Evolutionary conservation across 2,888 invertebrate species (phyloP), one percentile per base, ranked within the genome.

Genomic region (Yponomeuta malinellus): DNA sequence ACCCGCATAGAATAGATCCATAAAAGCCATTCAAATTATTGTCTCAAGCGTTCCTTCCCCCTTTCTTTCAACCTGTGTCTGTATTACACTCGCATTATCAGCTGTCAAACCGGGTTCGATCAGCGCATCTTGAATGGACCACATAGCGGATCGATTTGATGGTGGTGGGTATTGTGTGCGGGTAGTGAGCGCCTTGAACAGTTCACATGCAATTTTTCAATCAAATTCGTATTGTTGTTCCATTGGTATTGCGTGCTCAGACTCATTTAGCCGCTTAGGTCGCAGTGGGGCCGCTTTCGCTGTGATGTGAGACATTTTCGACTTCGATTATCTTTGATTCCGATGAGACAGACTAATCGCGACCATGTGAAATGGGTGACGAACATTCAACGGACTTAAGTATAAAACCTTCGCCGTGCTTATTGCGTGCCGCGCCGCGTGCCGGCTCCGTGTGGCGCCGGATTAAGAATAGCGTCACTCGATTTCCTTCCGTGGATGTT

Each of bases 1-100:
- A 37, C 67, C 67, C 67, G 67, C 67, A 67, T 67, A 67, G 67
- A 67, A n/a, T 43, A 43, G 43, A 37, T 67, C 31, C n/a, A 59
- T 59, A 59, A 59, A 52, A 59, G 6, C 37, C 43, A 67, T 67
- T 67, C 67, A 67, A 67, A 67, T 67, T 67, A 67, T 67, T 67
- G 67, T 67, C 67, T 67, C 37, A 64, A 31, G 31, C 43, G 33
- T n/a, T n/a, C n/a, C 33, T 37, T 37, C 67, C 67, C 23, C 67
- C 67, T 67, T 67, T 67, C 67, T 67, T 67, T 59, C 52, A 15
- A 15, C 52, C 52, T 12, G 5, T 15, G 15, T 59, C 52, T 59
- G 12, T 2, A 15, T 59, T 59, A 59, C 52, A 15, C 52, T 2
- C 52, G 15, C 52, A 1, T 59, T 15, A 59, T 59, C 15, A 9